A percentile compares a stretch with the other conserved stretches of the same genome.
Evolutionary conservation across 2,888 invertebrate species (phyloP).

Genomic region (Lasioglossum villosulum): DNA sequence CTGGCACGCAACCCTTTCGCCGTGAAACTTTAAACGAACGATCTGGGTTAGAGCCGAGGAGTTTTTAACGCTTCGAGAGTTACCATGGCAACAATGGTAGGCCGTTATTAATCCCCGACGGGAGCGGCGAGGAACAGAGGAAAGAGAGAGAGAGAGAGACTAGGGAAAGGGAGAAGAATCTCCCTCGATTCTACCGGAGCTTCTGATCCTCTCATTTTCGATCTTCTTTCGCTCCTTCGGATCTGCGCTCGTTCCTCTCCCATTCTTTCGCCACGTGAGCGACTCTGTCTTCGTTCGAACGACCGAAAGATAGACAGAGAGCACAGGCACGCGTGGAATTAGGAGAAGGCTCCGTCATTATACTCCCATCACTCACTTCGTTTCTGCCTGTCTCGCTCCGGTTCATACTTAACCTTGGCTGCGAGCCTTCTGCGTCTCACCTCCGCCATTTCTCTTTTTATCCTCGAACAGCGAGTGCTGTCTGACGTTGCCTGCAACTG

Average conservation of each 20-base stretch:
- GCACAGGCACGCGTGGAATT: conserved; percentile 72
- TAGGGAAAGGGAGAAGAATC: conserved; percentile 63
- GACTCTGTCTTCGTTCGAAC: conserved; percentile 24
- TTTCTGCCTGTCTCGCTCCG: conserved; percentile 58
- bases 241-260: conserved; percentile 43
- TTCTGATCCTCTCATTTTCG: conserved; percentile 66
- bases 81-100: conserved; percentile 81
- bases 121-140: conserved; percentile 76
- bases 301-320: conserved; percentile 27
- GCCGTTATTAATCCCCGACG: conserved; percentile 82
- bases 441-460: conserved; percentile 22
- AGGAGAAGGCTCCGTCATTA: conserved; percentile 79
- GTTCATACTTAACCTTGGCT: conserved; percentile 47
- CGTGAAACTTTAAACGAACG: conserved; percentile 73
- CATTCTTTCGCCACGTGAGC: conserved; percentile 39
- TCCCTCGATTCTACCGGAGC: conserved; percentile 58
- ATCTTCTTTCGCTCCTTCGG: conserved; percentile 47
- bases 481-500: background rate
- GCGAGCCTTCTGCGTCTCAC: conserved; percentile 40
- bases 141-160: conserved; percentile 47
- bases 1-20: conserved; percentile 64
- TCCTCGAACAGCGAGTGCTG: background rate
- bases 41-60: conserved; percentile 71
- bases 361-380: conserved; percentile 79
- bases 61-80: conserved; percentile 79